Base-by-base conservation (phyloP, 2,113 vertebrate genomes). In the human region DNA sequence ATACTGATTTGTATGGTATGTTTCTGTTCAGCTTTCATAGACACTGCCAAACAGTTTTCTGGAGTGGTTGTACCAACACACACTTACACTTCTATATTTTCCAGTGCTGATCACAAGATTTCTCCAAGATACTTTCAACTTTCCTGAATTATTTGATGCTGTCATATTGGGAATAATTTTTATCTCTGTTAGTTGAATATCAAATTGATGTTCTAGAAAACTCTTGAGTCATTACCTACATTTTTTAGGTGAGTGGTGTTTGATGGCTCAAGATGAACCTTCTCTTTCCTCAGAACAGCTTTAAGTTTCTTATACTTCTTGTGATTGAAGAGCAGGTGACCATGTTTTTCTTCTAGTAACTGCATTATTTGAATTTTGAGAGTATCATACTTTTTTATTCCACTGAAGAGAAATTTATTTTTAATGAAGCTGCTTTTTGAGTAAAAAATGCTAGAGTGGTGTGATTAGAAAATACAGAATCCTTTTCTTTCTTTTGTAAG, bases 181-280 rank as follows among this genome's bases (percentile, higher is more conserved):
- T 89, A 48, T 18, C 4, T 96, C 57, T 82, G 35, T 88, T 89
- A 40, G 32, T 75, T 83, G 57, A 91, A 25, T 94, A 52, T 85
- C 38, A 82, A 72, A 8, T 75, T 72, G 30, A 64, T 94, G 22
- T 70, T 81, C 66, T 92, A 81, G 84, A 95, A 93, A 80, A 92
- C 43, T 73, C 88, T 81, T 45, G 64, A 78, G 68, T 84, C 50
- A 4, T 43, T 75, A 32, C 73, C n/a, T 52, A 3, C 5, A 64
- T 72, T 25, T 91, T 84, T 91, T n/a, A 89, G 16, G 35, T 32
- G 55, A 73, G 23, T 55, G 43, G 2, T 59, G 13, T 92, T 73
- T 48, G 13, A 73, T 52, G 32, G 14, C n/a, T 32, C 32, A 57
- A 13, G 59, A 64, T 27, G 68, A 82, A 55, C 6, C 22, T 96